Evolutionary conservation across 2,888 invertebrate species (phyloP), one percentile per base, ranked within the genome.

Genomic region (Lycia hirtaria): DNA sequence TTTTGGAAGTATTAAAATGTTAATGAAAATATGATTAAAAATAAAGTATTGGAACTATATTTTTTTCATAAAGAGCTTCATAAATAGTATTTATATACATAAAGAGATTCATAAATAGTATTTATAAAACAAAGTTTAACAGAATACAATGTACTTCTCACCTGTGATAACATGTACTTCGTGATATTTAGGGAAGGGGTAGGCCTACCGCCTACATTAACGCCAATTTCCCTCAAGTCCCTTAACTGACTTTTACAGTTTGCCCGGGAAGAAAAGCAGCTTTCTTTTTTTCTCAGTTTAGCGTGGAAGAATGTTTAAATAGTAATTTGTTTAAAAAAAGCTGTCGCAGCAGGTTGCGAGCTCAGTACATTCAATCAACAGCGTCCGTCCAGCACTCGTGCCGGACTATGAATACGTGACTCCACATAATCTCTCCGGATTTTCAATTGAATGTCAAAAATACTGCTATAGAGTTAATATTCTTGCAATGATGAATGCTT

Each of bases 351-450:
- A 26, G 33, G 14, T 54, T 17, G 20, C 54, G 47, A 48, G 48
- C 41, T 10, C 48, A 14, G 28, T n/a, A 38, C 30, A 53, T 37
- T 45, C 45, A 53, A 54, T 55, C 48, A 33, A 19, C 33, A 15
- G 33, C 41, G 41, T 48, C 48, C 41, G 30, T 5, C 19, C 33
- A 41, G 22, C 44, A 20, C 15, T 38, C 12, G 28, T 40, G 12
- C 17, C 14, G 28, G 26, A 41, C 35, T 49, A 43, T 55, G 49
- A 49, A 55, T 55, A 55, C 55, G 40, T 55, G 55, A 48, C 55
- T 49, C 14, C 26, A 17, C 43, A 43, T 41, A 55, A 55, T 54
- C 43, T 41, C 12, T 7, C 30, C n/a, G 35, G 47, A 43, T 55
- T 55, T 55, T 55, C 45, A 54, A 54, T 54, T 32, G 47, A 28